Conservation (phyloP, 2,888 invertebrate species). For the Polyploca ridens region DNA sequence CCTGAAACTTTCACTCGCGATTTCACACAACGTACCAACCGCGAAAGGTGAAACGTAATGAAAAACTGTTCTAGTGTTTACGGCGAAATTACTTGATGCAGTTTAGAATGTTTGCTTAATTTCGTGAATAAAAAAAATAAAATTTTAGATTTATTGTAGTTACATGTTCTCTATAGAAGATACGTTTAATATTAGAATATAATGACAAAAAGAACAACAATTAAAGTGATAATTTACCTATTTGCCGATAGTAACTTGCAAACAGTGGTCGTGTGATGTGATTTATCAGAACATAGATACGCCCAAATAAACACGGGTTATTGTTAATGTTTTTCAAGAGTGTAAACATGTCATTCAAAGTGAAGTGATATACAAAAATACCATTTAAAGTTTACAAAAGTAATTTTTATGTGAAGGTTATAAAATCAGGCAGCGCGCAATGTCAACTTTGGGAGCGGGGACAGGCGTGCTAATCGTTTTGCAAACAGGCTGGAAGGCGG, state of each 20-base stretch:
- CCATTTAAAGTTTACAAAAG: constrained; percentile 56
- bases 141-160: neutral
- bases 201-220: neutral
- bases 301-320: constrained; percentile 32
- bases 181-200: neutral
- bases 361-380: constrained; percentile 55
- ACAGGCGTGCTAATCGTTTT: constrained; percentile 76
- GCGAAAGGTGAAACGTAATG: neutral
- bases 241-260: constrained; percentile 18
- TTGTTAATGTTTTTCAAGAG: constrained; percentile 38
- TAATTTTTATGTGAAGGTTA: constrained; percentile 72
- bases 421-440: constrained; percentile 77
- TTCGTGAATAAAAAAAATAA: neutral
- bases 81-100: neutral
- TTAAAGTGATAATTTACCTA: constrained; percentile 24
- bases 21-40: constrained; percentile 26
- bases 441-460: constrained; percentile 76
- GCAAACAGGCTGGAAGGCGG: constrained; percentile 73
- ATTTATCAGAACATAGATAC: constrained; percentile 27
- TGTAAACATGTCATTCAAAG: constrained; percentile 45
- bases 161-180: neutral
- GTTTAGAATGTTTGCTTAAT: neutral
- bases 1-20: constrained; percentile 65
- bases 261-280: constrained; percentile 29
- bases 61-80: neutral